These are phyloP conservation scores for Bicyclus anynana DNA, from an alignment of 1,140 invertebrate genomes.

Conservation along the genomic window DNA sequence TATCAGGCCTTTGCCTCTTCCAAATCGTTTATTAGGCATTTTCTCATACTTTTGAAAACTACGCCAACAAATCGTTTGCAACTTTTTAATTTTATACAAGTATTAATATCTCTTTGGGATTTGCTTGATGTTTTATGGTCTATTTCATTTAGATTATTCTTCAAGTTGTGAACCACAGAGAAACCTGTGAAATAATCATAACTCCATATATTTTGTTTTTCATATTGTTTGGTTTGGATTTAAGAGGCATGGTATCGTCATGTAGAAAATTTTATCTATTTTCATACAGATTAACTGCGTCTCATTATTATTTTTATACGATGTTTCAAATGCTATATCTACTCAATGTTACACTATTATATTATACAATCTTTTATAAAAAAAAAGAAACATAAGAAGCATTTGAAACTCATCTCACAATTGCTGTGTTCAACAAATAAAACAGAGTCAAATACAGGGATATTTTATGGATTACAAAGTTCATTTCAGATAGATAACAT, in stretches of 20 bases:
- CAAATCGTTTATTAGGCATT: background rate
- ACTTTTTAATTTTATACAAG: too few species aligned
- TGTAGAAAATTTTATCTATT: constrained; percentile 65
- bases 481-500: constrained; percentile 45
- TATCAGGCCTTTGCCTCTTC: background rate
- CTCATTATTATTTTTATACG: constrained; percentile 55
- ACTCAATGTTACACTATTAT: constrained; percentile 21
- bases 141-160: too few species aligned
- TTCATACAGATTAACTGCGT: constrained; percentile 64
- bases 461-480: constrained; percentile 67
- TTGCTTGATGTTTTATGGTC: too few species aligned
- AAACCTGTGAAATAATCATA: too few species aligned
- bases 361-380: constrained; percentile 26
- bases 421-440: constrained; percentile 68
- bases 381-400: constrained; percentile 24
- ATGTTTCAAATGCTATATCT: constrained; percentile 53
- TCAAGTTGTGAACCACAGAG: too few species aligned
- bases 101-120: too few species aligned
- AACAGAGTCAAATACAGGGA: constrained; percentile 75
- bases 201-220: too few species aligned
- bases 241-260: constrained; percentile 52
- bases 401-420: constrained; percentile 54
- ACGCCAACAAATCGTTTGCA: too few species aligned
- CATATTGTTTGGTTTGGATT: too few species aligned
- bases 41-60: too few species aligned